These are phyloP conservation scores for Pluvianellus socialis DNA, from an alignment of 2,113 vertebrate genomes.

Conservation along the genomic window DNA sequence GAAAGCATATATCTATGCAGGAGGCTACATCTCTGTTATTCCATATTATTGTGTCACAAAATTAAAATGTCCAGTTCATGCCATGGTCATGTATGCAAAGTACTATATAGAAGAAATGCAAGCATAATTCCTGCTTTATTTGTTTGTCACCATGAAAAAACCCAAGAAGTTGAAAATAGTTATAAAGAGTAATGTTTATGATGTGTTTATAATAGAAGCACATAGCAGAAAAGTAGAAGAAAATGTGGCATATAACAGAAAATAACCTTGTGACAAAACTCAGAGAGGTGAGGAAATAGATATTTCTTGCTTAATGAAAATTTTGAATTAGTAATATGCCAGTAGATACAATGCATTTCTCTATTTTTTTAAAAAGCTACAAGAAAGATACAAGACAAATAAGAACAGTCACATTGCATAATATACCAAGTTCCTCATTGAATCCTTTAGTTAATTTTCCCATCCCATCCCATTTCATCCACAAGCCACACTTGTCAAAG, in stretches of 20 bases:
- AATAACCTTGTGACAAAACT: background rate
- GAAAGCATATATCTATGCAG: background rate
- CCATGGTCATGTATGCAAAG: background rate
- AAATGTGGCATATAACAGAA: background rate
- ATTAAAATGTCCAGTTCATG: background rate
- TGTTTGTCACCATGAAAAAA: background rate
- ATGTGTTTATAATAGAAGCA: background rate
- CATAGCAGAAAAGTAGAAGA: background rate
- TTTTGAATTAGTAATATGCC: background rate
- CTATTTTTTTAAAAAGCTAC: background rate
- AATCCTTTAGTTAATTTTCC: slow-evolving; percentile 33
- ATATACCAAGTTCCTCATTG: background rate
- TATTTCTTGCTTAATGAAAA: background rate
- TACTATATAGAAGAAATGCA: background rate
- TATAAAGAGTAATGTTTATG: background rate
- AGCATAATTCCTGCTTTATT: background rate
- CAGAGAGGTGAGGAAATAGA: background rate
- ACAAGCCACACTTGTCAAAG: slow-evolving; percentile 32
- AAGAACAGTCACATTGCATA: background rate
- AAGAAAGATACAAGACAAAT: background rate
- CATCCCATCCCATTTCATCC: slow-evolving; percentile 8
- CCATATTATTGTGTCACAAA: background rate
- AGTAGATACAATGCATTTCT: background rate
- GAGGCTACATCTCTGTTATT: background rate
- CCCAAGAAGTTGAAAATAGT: background rate